Evolutionary conservation across 2,888 invertebrate species (phyloP).

Genomic region (Coelopa pilipes): DNA sequence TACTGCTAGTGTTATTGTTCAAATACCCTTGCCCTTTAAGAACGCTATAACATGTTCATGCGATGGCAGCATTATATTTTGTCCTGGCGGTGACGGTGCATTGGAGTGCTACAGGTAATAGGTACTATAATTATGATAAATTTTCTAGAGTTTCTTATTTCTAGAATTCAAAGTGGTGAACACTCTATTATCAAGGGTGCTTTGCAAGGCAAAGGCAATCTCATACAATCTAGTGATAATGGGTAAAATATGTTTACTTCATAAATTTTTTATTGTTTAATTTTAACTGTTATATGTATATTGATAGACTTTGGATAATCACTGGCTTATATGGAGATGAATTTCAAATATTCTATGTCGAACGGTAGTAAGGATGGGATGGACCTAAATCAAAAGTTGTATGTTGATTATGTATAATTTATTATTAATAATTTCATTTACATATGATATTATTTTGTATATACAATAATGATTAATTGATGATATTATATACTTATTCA

Average conservation of each 20-base stretch:
- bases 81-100: slow-evolving; percentile 60
- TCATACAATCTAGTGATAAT: slow-evolving; percentile 63
- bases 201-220: slow-evolving; percentile 59
- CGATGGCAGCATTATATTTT: slow-evolving; percentile 58
- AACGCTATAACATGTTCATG: slow-evolving; percentile 59
- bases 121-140: slow-evolving; percentile 1
- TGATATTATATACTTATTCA: neutral
- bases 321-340: slow-evolving; percentile 61
- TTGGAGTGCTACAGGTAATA: slow-evolving; percentile 59
- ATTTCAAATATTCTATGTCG: slow-evolving; percentile 61
- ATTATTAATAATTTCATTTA: slow-evolving; percentile 25
- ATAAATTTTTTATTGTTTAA: neutral
- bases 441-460: slow-evolving; percentile 30
- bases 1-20: slow-evolving; percentile 54
- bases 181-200: slow-evolving; percentile 56
- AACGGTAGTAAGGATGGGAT: slow-evolving; percentile 28
- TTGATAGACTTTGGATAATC: slow-evolving; percentile 62
- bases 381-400: neutral
- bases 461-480: slow-evolving; percentile 23
- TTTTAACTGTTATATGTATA: slow-evolving; percentile 19
- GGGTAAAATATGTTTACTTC: slow-evolving; percentile 51
- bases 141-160: slow-evolving; percentile 12
- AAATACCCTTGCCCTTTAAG: slow-evolving; percentile 65
- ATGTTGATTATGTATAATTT: slow-evolving; percentile 19
- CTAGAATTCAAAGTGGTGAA: slow-evolving; percentile 54